Percentiles rank a stretch among this genome's conserved stretches.
Conservation (phyloP, 2,113 vertebrate genomes). For the Lampris megalopsis region DNA sequence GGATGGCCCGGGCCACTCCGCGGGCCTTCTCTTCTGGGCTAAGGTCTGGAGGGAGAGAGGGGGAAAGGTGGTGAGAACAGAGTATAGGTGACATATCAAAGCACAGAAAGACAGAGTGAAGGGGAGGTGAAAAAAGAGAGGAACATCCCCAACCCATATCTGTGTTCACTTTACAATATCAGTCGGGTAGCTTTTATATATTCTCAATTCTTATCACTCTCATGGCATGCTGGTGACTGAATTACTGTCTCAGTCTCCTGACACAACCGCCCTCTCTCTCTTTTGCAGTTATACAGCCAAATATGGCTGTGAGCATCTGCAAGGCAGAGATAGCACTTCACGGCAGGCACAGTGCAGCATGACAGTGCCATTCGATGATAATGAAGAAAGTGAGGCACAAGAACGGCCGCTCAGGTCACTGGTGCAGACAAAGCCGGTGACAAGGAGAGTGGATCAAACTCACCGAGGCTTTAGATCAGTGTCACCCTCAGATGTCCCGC, state of each 20-base stretch:
- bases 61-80: neutral
- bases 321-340: neutral
- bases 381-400: neutral
- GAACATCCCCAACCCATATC: constrained; percentile 28
- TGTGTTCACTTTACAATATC: constrained; percentile 41
- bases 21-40: constrained; percentile 94
- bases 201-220: constrained; percentile 44
- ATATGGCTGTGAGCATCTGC: neutral
- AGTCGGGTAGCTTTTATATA: constrained; percentile 53
- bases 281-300: constrained; percentile 7
- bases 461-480: constrained; percentile 1
- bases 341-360: neutral
- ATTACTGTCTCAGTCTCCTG: constrained; percentile 61
- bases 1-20: constrained; percentile 92
- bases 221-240: constrained; percentile 24
- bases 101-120: neutral
- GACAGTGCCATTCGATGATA: neutral
- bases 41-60: constrained; percentile 78
- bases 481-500: constrained; percentile 15
- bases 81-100: constrained; percentile 26
- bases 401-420: neutral
- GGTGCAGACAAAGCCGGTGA: neutral
- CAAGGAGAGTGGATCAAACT: neutral
- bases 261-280: constrained; percentile 8
- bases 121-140: constrained; percentile 2